Evolutionary conservation across 2,797 vertebrate genomes (phyloP).

Genomic region (Enteromius radiatus): DNA sequence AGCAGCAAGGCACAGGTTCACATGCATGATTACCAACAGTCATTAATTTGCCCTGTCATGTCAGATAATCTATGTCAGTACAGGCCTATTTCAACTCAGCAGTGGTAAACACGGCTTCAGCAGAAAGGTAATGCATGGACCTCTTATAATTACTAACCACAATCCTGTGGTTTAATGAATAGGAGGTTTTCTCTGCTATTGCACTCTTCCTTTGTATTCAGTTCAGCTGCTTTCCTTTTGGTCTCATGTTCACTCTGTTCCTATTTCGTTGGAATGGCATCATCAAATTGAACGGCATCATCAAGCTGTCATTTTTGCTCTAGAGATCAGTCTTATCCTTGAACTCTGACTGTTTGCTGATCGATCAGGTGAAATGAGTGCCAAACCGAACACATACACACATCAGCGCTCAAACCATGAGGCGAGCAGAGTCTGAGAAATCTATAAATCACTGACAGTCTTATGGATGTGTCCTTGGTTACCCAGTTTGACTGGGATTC

Average conservation of each 20-base stretch:
- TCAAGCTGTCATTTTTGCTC: slow-evolving; percentile 25
- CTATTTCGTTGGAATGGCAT: background rate
- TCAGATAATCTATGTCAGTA: slow-evolving; percentile 46
- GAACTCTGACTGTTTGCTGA: slow-evolving; percentile 35
- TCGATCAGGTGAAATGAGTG: slow-evolving; percentile 45
- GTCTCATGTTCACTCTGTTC: background rate
- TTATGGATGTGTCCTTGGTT: slow-evolving; percentile 39
- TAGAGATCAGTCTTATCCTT: slow-evolving; percentile 43
- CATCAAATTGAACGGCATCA: slow-evolving; percentile 1
- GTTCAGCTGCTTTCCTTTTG: background rate
- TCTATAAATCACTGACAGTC: slow-evolving; percentile 40
- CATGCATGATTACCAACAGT: slow-evolving; percentile 27
- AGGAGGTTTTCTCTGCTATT: background rate
- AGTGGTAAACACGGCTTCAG: slow-evolving; percentile 13
- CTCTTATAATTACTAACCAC: slow-evolving; percentile 3
- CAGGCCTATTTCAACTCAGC: slow-evolving; percentile 40
- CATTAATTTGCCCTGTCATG: slow-evolving; percentile 34
- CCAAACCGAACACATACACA: slow-evolving; percentile 10
- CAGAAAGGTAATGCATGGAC: slow-evolving; percentile 18
- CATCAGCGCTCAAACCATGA: slow-evolving; percentile 24
- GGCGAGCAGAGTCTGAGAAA: slow-evolving; percentile 20
- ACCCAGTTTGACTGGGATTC: slow-evolving; percentile 15
- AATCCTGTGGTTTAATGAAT: slow-evolving; percentile 40
- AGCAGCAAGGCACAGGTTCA: slow-evolving; percentile 28
- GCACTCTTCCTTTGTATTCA: slow-evolving; percentile 9